Percentiles rank a stretch among this genome's conserved stretches.
Conservation (phyloP, 2,888 invertebrate genomes). For the Clitarchus hookeri region DNA sequence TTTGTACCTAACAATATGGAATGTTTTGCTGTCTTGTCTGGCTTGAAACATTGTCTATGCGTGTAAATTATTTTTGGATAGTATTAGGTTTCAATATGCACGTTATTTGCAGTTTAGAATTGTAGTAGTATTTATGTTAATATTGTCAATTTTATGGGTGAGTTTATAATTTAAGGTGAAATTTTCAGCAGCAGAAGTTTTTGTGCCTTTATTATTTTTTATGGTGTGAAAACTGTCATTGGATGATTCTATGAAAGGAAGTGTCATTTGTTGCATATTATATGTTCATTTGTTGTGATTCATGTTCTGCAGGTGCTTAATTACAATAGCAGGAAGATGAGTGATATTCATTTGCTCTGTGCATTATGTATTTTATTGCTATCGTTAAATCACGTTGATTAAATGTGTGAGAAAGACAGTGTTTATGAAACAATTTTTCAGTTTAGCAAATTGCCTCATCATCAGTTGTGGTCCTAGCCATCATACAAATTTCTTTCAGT, state of each 20-base stretch:
- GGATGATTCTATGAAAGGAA: not conserved
- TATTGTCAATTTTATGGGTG: not conserved
- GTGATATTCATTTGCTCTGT: not conserved
- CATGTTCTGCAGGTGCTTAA: not conserved
- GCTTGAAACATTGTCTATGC: not conserved
- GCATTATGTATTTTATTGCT: not conserved
- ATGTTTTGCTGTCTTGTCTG: not conserved
- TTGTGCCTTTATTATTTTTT: slow-evolving; percentile 14
- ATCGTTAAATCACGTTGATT: not conserved
- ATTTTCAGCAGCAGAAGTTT: slow-evolving; percentile 14
- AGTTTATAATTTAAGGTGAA: not conserved
- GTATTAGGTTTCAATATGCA: not conserved
- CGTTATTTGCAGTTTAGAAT: not conserved
- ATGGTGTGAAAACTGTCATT: not conserved
- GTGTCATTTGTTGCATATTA: slow-evolving; percentile 6
- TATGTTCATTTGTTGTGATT: not conserved
- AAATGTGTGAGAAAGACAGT: not conserved
- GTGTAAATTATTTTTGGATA: not conserved
- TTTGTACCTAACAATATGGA: not conserved
- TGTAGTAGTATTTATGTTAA: not conserved
- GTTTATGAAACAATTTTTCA: not conserved
- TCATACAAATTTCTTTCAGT: no score
- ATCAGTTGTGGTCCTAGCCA: not conserved
- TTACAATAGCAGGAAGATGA: slow-evolving; percentile 7
- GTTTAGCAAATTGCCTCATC: not conserved